Percentiles rank a stretch among this genome's conserved stretches.
Conservation (phyloP, 2,113 vertebrate species). For the Micromys minutus region DNA sequence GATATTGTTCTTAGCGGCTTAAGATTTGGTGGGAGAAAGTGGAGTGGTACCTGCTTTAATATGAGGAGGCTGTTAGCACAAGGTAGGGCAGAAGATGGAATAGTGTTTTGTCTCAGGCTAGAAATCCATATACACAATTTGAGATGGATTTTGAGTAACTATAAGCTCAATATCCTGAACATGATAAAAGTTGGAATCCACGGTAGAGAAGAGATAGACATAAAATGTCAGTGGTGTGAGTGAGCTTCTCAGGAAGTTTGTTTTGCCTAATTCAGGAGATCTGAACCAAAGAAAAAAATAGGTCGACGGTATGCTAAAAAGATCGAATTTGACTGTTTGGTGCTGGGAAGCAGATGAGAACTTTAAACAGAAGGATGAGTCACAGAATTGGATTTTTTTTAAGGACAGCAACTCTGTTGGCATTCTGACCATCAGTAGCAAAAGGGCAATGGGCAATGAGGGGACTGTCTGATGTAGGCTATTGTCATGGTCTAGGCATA, state of each 20-base stretch:
- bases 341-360: not conserved
- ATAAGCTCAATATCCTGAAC: conserved; percentile 23
- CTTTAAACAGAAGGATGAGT: not conserved
- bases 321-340: conserved; percentile 29
- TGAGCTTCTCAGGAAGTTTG: conserved; percentile 21
- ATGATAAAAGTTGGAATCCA: not conserved
- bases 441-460: conserved; percentile 15
- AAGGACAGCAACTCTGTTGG: conserved; percentile 19
- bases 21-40: conserved; percentile 12
- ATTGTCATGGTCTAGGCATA: not conserved
- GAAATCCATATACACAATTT: not conserved
- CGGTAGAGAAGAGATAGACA: not conserved
- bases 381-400: conserved; percentile 36
- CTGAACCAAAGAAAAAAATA: conserved; percentile 18
- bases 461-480: not conserved
- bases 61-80: not conserved
- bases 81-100: not conserved
- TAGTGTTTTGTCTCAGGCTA: conserved; percentile 29
- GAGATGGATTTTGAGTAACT: conserved; percentile 62
- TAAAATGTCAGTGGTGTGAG: conserved; percentile 21
- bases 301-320: not conserved
- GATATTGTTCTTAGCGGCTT: conserved; percentile 2
- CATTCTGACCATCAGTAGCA: conserved; percentile 20
- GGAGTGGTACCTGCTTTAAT: not conserved
- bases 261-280: not conserved